Evolutionary conservation across 2,888 invertebrate genomes (phyloP).

Genomic region (Rhopalosiphum nymphaeae): DNA sequence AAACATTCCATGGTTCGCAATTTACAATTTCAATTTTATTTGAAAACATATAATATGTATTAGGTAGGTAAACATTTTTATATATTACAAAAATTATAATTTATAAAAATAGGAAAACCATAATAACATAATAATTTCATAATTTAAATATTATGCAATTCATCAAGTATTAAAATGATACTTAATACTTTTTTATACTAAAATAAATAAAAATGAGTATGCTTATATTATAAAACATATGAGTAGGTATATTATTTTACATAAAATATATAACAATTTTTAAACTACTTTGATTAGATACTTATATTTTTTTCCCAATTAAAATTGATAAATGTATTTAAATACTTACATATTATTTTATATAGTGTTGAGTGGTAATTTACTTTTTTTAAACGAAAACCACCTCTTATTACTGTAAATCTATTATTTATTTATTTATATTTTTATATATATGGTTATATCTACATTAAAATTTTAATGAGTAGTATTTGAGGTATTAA

Average conservation of each 20-base stretch:
- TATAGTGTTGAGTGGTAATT: too few relatives aligned
- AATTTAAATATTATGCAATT: not conserved
- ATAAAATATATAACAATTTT: not conserved
- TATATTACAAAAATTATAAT: not conserved
- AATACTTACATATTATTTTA: not conserved
- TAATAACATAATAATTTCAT: not conserved
- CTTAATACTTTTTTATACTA: not conserved
- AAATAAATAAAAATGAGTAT: not conserved
- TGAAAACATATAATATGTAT: not conserved
- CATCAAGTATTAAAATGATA: not conserved
- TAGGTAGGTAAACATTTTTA: not conserved
- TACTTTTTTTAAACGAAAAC: not conserved
- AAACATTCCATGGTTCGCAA: not conserved
- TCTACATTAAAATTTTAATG: not conserved
- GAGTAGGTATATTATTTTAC: not conserved
- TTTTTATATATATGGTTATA: too few relatives aligned
- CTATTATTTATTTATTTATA: too few relatives aligned
- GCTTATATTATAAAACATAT: not conserved
- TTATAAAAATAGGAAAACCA: not conserved
- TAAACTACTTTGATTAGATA: not conserved
- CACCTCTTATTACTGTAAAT: not conserved
- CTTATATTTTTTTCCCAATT: not conserved
- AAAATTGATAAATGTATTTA: too few relatives aligned
- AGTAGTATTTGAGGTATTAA: not conserved
- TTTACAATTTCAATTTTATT: not conserved